Percentiles rank a stretch among this genome's conserved stretches.
These are phyloP conservation scores for Cryptoprocta ferox DNA, from an alignment of 2,797 vertebrate genomes.

Conservation along the genomic window DNA sequence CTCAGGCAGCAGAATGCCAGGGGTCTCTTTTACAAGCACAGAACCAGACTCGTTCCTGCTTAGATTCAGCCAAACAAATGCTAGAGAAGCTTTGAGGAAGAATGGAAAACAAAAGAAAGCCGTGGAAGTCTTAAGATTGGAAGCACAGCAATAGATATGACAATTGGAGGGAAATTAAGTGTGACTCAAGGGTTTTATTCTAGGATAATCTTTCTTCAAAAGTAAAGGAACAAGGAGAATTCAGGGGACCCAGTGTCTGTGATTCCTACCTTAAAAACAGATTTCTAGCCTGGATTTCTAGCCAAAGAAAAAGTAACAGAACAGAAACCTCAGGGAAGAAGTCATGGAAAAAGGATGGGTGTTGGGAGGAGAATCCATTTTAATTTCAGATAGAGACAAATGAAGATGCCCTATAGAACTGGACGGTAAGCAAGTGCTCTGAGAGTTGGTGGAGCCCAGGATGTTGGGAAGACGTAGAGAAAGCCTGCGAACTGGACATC, in stretches of 20 bases:
- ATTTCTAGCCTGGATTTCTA: background rate
- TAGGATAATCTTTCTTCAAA: background rate
- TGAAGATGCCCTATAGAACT: too few relatives aligned
- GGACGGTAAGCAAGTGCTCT: accelerated
- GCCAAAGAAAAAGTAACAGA: background rate
- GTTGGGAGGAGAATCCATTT: background rate
- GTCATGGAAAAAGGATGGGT: background rate
- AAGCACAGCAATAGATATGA: background rate
- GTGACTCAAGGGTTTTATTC: background rate
- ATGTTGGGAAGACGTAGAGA: background rate
- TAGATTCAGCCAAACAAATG: background rate
- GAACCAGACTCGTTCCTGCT: background rate
- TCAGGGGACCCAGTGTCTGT: background rate
- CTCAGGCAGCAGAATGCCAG: background rate
- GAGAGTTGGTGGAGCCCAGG: accelerated
- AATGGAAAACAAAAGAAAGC: background rate
- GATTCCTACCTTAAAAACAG: background rate
- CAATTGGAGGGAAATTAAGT: background rate
- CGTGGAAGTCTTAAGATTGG: background rate
- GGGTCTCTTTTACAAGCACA: background rate
- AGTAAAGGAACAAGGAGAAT: background rate
- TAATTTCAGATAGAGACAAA: background rate
- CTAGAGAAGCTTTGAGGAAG: background rate
- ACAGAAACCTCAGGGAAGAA: background rate
- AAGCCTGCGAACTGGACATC: accelerated